Conservation (phyloP, 2,113 vertebrate genomes). For the Leptodactylus fuscus region DNA sequence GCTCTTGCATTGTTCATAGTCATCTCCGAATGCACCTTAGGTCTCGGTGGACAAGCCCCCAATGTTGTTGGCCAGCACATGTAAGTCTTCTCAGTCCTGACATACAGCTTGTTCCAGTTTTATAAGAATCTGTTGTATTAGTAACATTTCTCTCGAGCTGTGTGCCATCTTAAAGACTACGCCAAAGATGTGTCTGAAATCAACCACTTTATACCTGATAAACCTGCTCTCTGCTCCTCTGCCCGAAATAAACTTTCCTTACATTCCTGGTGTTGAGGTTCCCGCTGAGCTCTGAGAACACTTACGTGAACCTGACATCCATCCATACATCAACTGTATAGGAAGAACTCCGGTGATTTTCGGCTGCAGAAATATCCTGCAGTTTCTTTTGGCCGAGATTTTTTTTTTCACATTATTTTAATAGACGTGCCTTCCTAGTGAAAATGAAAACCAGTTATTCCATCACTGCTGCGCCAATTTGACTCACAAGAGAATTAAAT, state of each 20-base stretch:
- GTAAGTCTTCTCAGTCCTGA: too few species aligned
- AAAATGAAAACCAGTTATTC: constrained; percentile 60
- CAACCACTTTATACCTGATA: background rate
- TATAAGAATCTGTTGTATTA: too few species aligned
- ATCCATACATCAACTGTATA: constrained; percentile 52
- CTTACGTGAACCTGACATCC: constrained; percentile 24
- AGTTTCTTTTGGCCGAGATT: constrained; percentile 52
- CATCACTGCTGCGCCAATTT: constrained; percentile 51
- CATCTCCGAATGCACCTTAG: too few species aligned
- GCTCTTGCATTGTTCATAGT: too few species aligned
- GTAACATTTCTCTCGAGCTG: too few species aligned
- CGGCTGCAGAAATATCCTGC: constrained; percentile 40
- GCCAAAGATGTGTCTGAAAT: background rate
- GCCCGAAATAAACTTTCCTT: background rate
- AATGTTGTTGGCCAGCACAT: too few species aligned
- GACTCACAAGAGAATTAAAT: constrained; percentile 55
- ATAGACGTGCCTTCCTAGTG: constrained; percentile 58
- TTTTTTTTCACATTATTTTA: constrained; percentile 44
- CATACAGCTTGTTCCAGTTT: too few species aligned
- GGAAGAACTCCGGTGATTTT: constrained; percentile 50
- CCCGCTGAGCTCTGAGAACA: background rate
- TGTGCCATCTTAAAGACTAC: background rate
- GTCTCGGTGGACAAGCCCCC: too few species aligned
- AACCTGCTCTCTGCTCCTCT: background rate
- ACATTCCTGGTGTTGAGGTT: background rate